Conservation (phyloP, 2,888 invertebrate genomes). For the Blastobasis adustella region DNA sequence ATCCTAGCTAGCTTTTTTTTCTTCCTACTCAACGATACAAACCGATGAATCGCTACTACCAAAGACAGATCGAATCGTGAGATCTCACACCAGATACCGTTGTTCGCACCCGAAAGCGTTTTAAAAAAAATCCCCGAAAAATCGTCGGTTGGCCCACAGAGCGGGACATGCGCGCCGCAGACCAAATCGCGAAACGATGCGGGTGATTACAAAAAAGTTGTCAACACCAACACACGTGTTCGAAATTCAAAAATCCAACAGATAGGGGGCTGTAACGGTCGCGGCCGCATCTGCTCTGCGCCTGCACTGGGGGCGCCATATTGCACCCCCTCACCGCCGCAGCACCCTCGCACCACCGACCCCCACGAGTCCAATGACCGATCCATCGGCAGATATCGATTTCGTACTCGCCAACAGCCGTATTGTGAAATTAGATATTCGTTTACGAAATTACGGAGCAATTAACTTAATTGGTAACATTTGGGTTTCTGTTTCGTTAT, state of each 20-base stretch:
- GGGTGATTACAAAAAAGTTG: conserved; percentile 58
- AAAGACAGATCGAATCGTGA: too few relatives aligned
- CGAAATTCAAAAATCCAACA: conserved; percentile 54
- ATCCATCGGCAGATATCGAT: conserved; percentile 17
- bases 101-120: conserved; percentile 1
- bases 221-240: conserved; percentile 65
- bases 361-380: conserved; percentile 31
- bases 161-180: conserved; percentile 1
- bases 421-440: too few relatives aligned
- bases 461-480: too few relatives aligned
- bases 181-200: conserved; percentile 41
- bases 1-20: too few relatives aligned
- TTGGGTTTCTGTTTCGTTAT: too few relatives aligned
- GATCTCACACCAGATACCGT: not conserved
- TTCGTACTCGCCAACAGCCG: conserved; percentile 17
- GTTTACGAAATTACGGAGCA: too few relatives aligned
- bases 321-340: conserved; percentile 22
- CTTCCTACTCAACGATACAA: too few relatives aligned
- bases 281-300: conserved; percentile 50
- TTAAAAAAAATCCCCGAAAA: conserved; percentile 1
- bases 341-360: conserved; percentile 22
- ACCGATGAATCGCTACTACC: too few relatives aligned
- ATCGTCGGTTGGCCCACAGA: not conserved
- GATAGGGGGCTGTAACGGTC: conserved; percentile 68
- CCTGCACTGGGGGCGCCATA: conserved; percentile 32